Evolutionary conservation across 2,888 invertebrate species (phyloP).

Genomic region (Hemistola chrysoprasaria): DNA sequence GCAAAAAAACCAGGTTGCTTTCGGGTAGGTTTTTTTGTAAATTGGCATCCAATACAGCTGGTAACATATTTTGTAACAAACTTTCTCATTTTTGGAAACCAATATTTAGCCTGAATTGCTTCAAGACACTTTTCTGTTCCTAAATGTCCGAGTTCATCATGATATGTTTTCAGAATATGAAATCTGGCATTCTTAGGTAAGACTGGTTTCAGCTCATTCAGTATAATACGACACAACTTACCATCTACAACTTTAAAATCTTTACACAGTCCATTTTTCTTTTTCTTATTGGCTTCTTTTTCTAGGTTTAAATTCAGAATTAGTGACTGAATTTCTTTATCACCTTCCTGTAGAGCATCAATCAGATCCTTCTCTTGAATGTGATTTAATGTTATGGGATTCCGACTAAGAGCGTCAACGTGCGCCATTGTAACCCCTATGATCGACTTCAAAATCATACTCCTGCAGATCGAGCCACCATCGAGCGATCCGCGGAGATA

Average conservation of each 20-base stretch:
- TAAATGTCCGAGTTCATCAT: background rate
- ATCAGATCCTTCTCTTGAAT: slow-evolving; percentile 13
- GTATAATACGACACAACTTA: background rate
- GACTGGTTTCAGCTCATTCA: background rate
- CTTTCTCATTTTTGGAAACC: slow-evolving; percentile 13
- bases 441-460: slow-evolving; percentile 28
- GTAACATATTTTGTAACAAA: background rate
- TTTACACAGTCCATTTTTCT: slow-evolving; percentile 8
- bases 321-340: slow-evolving; percentile 10
- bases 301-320: slow-evolving; percentile 7
- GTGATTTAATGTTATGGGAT: slow-evolving; percentile 10
- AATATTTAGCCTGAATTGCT: background rate
- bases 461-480: slow-evolving; percentile 29
- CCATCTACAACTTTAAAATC: slow-evolving; percentile 12
- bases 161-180: slow-evolving; percentile 1
- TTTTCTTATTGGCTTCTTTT: slow-evolving; percentile 4
- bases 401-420: slow-evolving; percentile 28
- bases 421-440: slow-evolving; percentile 26
- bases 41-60: slow-evolving; percentile 11
- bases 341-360: slow-evolving; percentile 8
- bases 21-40: slow-evolving; percentile 19
- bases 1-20: slow-evolving; percentile 10
- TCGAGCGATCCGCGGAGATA: slow-evolving; percentile 28
- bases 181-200: slow-evolving; percentile 3
- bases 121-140: background rate